Conservation (phyloP, 2,113 vertebrate species). For the Ariopsis seemanni region DNA sequence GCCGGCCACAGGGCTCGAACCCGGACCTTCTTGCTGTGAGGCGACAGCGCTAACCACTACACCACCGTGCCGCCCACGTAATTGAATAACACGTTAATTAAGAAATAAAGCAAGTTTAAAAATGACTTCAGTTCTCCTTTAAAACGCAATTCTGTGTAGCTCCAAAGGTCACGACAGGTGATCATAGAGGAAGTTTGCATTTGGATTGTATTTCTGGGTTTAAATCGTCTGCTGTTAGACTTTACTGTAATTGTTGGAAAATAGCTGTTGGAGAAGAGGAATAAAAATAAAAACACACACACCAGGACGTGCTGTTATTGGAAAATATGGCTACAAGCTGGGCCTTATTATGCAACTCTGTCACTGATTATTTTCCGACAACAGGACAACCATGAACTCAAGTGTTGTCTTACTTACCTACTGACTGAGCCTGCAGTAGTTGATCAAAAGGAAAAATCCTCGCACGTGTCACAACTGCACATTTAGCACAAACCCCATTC, state of each 20-base stretch:
- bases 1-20: too few relatives aligned
- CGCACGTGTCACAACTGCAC: neutral
- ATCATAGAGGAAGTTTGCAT: neutral
- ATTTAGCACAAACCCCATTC: neutral
- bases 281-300: neutral
- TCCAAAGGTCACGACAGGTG: neutral
- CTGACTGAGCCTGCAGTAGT: neutral
- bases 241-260: neutral
- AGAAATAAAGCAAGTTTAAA: too few relatives aligned
- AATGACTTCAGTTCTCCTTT: too few relatives aligned
- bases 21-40: too few relatives aligned
- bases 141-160: too few relatives aligned
- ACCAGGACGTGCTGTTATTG: neutral
- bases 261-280: neutral
- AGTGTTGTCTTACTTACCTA: neutral
- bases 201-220: neutral
- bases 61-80: too few relatives aligned
- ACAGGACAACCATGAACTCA: neutral
- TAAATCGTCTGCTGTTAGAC: neutral
- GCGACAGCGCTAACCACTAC: too few relatives aligned
- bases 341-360: too few relatives aligned
- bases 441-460: neutral
- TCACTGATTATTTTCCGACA: too few relatives aligned
- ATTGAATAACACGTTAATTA: too few relatives aligned
- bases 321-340: neutral